Conservation (phyloP, 2,888 invertebrate species). For the Seladonia tumulorum region DNA sequence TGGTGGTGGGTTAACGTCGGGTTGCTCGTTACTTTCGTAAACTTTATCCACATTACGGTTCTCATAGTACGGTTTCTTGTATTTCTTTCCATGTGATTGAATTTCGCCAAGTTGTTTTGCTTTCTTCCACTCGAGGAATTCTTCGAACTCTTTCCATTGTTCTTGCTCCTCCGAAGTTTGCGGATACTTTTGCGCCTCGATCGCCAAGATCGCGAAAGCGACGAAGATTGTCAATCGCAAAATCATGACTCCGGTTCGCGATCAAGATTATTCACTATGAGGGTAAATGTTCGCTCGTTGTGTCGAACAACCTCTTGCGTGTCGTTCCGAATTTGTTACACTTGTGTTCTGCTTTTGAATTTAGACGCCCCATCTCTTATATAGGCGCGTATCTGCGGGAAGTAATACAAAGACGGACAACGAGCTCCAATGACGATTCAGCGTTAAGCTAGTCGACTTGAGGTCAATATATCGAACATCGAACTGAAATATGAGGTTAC, state of each 20-base stretch:
- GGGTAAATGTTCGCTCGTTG: conserved; percentile 9
- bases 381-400: conserved; percentile 38
- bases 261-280: conserved; percentile 17
- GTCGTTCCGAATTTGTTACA: not conserved
- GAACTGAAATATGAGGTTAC: conserved; percentile 8
- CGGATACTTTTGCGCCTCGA: conserved; percentile 52
- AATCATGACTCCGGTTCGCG: conserved; percentile 42
- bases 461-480: conserved; percentile 38
- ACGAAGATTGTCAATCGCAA: conserved; percentile 44
- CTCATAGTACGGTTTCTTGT: conserved; percentile 29
- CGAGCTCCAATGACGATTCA: conserved; percentile 47
- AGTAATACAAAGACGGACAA: conserved; percentile 3
- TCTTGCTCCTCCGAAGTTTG: conserved; percentile 19
- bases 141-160: conserved; percentile 69
- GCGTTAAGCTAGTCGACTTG: conserved; percentile 34
- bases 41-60: conserved; percentile 9
- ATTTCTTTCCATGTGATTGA: not conserved
- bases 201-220: conserved; percentile 43
- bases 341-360: conserved; percentile 40
- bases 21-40: conserved; percentile 8
- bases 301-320: not conserved
- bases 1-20: conserved; percentile 86
- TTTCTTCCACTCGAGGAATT: conserved; percentile 64
- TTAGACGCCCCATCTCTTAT: conserved; percentile 38
- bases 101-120: conserved; percentile 29